Conservation (phyloP, 2,113 vertebrate genomes). For the Clarias batrachus region DNA sequence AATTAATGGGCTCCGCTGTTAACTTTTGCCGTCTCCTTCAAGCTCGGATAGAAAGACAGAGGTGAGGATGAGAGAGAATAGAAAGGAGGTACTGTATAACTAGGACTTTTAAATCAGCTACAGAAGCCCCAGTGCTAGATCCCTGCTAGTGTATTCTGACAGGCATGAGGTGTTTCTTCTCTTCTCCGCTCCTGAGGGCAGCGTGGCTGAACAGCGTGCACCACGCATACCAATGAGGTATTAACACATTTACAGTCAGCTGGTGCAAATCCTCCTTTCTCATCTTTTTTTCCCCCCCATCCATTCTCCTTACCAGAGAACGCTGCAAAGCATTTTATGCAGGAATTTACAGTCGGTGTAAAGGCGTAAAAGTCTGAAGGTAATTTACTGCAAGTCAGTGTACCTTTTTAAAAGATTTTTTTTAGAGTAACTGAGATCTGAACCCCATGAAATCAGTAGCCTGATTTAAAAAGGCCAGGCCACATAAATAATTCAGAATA, state of each 20-base stretch:
- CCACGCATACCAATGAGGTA: constrained; percentile 31
- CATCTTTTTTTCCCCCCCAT: background rate
- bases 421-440: background rate
- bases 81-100: constrained; percentile 51
- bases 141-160: constrained; percentile 65
- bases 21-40: constrained; percentile 40
- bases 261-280: constrained; percentile 9
- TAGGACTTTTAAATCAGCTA: constrained; percentile 69
- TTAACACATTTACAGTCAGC: constrained; percentile 5
- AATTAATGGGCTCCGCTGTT: constrained; percentile 44
- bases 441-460: background rate
- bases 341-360: background rate
- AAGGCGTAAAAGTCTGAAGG: background rate
- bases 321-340: background rate
- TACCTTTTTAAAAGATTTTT: background rate
- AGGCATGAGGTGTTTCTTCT: constrained; percentile 54
- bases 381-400: background rate
- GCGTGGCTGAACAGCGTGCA: constrained; percentile 21
- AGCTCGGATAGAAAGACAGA: constrained; percentile 15
- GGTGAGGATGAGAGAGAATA: constrained; percentile 43
- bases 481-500: background rate
- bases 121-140: constrained; percentile 67
- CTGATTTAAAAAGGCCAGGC: background rate
- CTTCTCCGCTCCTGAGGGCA: constrained; percentile 43
- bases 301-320: background rate